Base-by-base conservation (phyloP, 2,113 vertebrate species). In the Corythoichthys intestinalis region DNA sequence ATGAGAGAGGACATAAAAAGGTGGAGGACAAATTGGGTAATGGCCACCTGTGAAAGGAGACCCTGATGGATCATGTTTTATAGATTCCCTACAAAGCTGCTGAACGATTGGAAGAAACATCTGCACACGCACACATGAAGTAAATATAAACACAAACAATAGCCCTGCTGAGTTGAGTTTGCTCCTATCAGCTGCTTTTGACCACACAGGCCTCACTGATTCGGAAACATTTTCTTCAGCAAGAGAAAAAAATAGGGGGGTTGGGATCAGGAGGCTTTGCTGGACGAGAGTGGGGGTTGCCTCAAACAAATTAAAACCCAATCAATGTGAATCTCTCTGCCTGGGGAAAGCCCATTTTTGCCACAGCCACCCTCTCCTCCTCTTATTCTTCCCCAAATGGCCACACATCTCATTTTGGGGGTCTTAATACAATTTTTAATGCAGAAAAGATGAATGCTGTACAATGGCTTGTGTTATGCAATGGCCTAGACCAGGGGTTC, bases 11-110 rank as follows among this genome's bases (percentile, higher is more conserved):
- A n/a, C n/a, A 12, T 13, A 48, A 11, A 48, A 48, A 54, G 17
- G 58, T 9, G 14, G 17, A 12, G 10, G 8, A 17, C 14, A 44
- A 5, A 44, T 61, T 17, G n/a, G 67, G 35, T 63, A 20, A 63
- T 47, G 72, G 47, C 73, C 85, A 85, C 82, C 77, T 84, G 85
- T 80, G 94, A 93, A 93, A 94, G 94, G 67, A 93, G 92, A 91
- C 85, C 71, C 91, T 93, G 88, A 81, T 74, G 70, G 80, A 88
- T 83, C 61, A 76, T 83, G 78, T 85, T 86, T 88, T 86, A 75
- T 60, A 72, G 71, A 75, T 71, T 77, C 71, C 50, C 69, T 74
- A 81, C 58, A 81, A 86, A 85, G 84, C 65, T 78, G 63, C 66
- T 62, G 65, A 17, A 76, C 82, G 69, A 83, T 82, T 82, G 84